Conservation (phyloP, 2,888 invertebrate species). For the Callyntrura sp. region DNA sequence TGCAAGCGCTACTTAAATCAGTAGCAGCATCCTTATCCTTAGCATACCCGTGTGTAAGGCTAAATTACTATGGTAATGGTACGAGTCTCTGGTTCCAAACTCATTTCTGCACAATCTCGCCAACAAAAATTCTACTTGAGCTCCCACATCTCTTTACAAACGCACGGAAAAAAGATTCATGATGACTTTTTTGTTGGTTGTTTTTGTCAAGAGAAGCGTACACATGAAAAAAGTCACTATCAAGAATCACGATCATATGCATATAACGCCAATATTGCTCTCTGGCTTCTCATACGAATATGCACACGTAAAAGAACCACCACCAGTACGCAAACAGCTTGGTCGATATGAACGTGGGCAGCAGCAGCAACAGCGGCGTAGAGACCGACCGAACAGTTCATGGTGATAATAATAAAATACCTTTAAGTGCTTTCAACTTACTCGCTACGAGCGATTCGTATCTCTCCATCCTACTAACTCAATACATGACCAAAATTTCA, state of each 20-base stretch:
- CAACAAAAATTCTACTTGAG: conserved; percentile 5
- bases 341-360: neutral
- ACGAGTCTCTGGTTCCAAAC: too few relatives aligned
- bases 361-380: too few relatives aligned
- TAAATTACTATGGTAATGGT: too few relatives aligned
- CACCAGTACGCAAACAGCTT: conserved; percentile 38
- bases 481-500: conserved; percentile 38
- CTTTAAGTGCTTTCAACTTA: conserved; percentile 13
- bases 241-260: too few relatives aligned
- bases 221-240: conserved; percentile 11
- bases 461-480: neutral
- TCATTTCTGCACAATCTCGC: conserved; percentile 34
- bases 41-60: too few relatives aligned
- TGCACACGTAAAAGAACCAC: conserved; percentile 8
- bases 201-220: conserved; percentile 1
- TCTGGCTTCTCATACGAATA: conserved; percentile 21
- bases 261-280: conserved; percentile 16
- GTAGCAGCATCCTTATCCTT: too few relatives aligned
- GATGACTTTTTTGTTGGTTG: conserved; percentile 34
- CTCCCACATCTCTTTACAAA: conserved; percentile 2
- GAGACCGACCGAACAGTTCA: too few relatives aligned
- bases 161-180: conserved; percentile 37
- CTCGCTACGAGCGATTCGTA: neutral
- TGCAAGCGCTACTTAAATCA: too few relatives aligned
- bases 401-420: neutral